Percentiles rank a stretch among this genome's conserved stretches.
Conservation (phyloP, 1,140 invertebrate genomes). For the Cyrtorhinus lividipennis region DNA sequence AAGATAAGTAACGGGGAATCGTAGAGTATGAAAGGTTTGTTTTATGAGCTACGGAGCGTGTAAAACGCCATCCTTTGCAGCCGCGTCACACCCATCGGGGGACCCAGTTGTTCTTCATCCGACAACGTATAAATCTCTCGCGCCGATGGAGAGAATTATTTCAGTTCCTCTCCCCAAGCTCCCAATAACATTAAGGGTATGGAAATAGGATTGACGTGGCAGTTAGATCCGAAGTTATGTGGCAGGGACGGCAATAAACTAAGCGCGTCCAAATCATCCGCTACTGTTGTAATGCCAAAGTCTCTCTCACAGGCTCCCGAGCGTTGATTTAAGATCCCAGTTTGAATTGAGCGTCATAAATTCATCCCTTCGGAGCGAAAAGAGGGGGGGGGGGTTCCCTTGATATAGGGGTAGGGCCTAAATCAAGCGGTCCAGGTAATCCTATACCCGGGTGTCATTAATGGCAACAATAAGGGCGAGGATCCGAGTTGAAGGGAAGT, state of each 20-base stretch:
- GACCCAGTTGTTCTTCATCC: constrained; percentile 5
- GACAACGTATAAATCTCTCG: neutral
- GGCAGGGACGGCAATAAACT: constrained; percentile 14
- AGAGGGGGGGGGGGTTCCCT: neutral
- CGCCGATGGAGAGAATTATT: constrained; percentile 3
- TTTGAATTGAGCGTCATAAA: constrained; percentile 16
- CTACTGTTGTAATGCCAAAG: constrained; percentile 16
- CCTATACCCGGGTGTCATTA: constrained; percentile 9
- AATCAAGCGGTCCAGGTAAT: constrained; percentile 15
- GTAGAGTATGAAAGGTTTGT: neutral
- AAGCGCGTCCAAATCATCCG: constrained; percentile 15
- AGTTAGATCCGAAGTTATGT: constrained; percentile 14
- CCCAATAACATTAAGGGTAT: constrained; percentile 14
- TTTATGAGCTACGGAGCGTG: neutral
- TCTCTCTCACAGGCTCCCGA: constrained; percentile 1
- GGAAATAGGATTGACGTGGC: constrained; percentile 15
- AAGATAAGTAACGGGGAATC: too few relatives aligned
- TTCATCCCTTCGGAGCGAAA: constrained; percentile 2
- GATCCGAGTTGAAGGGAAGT: neutral
- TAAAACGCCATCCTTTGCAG: neutral
- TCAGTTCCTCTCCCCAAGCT: neutral
- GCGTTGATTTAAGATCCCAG: constrained; percentile 12
- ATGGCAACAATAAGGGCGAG: constrained; percentile 8
- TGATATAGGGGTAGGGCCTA: constrained; percentile 13
- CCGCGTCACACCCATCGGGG: neutral